Base-by-base conservation (phyloP, 2,113 vertebrate genomes). In the Heliornis fulica region DNA sequence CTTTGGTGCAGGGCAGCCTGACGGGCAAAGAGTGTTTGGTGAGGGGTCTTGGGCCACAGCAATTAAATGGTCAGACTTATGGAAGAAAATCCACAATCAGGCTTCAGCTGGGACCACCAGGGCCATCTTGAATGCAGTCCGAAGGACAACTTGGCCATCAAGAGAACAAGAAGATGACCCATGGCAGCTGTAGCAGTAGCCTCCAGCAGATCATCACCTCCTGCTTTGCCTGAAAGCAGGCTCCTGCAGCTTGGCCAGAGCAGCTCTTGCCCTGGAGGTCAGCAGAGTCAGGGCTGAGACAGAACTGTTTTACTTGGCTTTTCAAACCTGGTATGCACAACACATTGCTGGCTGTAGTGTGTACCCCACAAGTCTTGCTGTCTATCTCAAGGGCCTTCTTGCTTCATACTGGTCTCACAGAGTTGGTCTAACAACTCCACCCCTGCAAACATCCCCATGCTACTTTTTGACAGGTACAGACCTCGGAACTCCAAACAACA, bases 401-500 rank as follows among this genome's bases (percentile, higher is more conserved):
- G 46, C 45, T 45, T 7, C 45, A 61, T 20, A 29, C 20, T 1
- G 15, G 13, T 23, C 69, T 29, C 5, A 1, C 32, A 38, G 41
- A 11, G 32, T 34, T 63, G 60, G 48, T 66, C 40, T n/a, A 41
- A 14, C 9, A 36, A 20, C 48, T 36, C n/a, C 51, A 41, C 46
- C 25, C 20, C 34, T 72, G 40, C 25, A 38, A 17, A 50, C 0
- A 3, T 63, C 50, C 18, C 38, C 25, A 19, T 46, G 46, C 10
- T 46, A 46, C 46, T 46, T 46, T 46, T 22, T 46, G 46, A 46
- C 46, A 70, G 76, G 29, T 4, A 38, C 3, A 43, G 34, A 82
- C 16, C 79, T 60, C 19, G 48, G 18, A 32, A 7, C 54, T 43
- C 36, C 50, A n/a, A 64, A 64, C 0, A 60, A 60, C 0, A 0